phyloP scores from a whole-genome alignment of 1,140 invertebrate species.

The Galleria mellonella region DNA sequence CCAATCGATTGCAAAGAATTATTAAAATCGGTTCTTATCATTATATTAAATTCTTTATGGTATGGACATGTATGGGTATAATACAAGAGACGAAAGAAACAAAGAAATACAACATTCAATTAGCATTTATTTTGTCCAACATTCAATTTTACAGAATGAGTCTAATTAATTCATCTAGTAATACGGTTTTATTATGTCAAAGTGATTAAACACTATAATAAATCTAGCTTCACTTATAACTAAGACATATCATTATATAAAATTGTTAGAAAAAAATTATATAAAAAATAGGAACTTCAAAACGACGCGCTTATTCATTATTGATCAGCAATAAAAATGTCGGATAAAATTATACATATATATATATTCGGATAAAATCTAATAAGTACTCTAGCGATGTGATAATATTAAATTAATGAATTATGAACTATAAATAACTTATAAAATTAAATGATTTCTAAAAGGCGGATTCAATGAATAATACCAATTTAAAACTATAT shows the following conservation, averaged over 20 bases:
- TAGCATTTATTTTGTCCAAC: slow-evolving; percentile 10
- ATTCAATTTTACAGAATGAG: slow-evolving; percentile 6
- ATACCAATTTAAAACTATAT: too few relatives aligned
- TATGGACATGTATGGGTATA: too few relatives aligned
- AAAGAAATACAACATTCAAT: background rate
- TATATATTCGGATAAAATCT: background rate
- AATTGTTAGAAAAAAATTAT: slow-evolving; percentile 1
- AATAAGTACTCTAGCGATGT: slow-evolving; percentile 19
- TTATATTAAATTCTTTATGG: too few relatives aligned
- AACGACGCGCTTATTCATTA: slow-evolving; percentile 19
- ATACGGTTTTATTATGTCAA: slow-evolving; percentile 5
- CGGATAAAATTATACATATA: too few relatives aligned
- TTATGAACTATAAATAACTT: background rate
- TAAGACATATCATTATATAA: background rate
- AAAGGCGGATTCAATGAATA: too few relatives aligned
- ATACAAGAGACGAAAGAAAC: background rate
- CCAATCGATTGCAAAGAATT: too few relatives aligned
- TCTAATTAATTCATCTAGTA: slow-evolving; percentile 8
- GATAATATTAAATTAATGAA: background rate
- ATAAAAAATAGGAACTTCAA: slow-evolving; percentile 28
- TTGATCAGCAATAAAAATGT: too few relatives aligned
- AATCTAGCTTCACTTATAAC: background rate
- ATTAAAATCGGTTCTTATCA: too few relatives aligned
- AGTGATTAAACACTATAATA: background rate
- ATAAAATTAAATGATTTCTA: too few relatives aligned